Conservation (phyloP, 92 coral and sea anemone species). For the Palythoa caribaeorum region DNA sequence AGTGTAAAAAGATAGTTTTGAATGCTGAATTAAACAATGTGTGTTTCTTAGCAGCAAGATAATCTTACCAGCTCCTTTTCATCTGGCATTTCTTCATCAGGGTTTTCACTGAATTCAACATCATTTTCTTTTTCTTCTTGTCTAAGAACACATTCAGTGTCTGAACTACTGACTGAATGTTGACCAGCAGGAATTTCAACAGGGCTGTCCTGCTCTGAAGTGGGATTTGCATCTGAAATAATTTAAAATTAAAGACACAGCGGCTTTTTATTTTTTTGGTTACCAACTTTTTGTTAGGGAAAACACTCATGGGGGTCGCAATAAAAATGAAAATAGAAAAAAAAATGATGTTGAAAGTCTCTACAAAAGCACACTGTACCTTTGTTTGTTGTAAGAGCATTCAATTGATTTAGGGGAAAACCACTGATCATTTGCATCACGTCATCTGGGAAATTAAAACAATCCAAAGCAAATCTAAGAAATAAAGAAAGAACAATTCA, state of each 20-base stretch:
- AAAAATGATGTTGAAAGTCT: background rate
- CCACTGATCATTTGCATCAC: constrained; percentile 75
- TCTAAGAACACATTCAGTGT: background rate
- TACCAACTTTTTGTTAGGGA: background rate
- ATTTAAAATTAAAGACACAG: background rate
- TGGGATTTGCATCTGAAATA: background rate
- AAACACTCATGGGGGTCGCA: background rate
- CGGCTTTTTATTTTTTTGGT: background rate
- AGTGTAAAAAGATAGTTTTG: too few relatives aligned
- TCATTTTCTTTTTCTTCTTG: background rate
- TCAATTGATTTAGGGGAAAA: constrained; percentile 79
- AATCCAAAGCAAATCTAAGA: constrained; percentile 79
- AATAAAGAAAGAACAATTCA: background rate
- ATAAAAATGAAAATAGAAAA: background rate
- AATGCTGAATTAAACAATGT: too few relatives aligned
- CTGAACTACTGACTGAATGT: background rate
- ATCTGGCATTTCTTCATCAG: background rate
- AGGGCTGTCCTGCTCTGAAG: background rate
- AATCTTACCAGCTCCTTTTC: background rate
- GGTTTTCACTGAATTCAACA: background rate
- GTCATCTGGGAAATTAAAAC: constrained; percentile 73
- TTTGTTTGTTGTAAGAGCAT: constrained; percentile 54
- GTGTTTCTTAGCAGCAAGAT: too few relatives aligned
- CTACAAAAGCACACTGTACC: constrained; percentile 3
- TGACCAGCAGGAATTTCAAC: background rate